A percentile compares a stretch with the other conserved stretches of the same genome.
These are phyloP conservation scores for Octopus bimaculoides DNA, from an alignment of 1,140 invertebrate genomes.

Conservation along the genomic window DNA sequence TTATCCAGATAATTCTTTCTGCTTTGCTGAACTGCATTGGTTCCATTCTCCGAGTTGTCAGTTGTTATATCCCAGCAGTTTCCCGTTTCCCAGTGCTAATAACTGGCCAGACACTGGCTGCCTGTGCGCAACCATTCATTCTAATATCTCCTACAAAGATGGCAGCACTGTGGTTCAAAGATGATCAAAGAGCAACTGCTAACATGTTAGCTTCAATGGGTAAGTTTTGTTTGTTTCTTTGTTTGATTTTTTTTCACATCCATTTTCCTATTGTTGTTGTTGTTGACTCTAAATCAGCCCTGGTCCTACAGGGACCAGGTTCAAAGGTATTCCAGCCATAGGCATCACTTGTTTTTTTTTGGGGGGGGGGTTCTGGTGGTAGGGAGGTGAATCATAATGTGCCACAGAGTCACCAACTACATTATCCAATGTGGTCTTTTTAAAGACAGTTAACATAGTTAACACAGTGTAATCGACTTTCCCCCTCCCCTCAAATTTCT, in stretches of 20 bases:
- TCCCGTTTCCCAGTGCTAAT: slow-evolving; percentile 38
- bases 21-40: slow-evolving; percentile 59
- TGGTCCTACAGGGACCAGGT: no score
- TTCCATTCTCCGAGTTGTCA: slow-evolving; percentile 52
- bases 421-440: no score
- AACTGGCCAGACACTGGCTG: slow-evolving; percentile 55
- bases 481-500: no score
- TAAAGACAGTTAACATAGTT: no score
- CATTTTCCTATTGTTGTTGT: not conserved
- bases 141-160: slow-evolving; percentile 59
- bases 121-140: slow-evolving; percentile 57
- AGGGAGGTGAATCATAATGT: no score
- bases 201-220: slow-evolving; percentile 51
- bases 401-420: no score
- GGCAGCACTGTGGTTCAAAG: slow-evolving; percentile 58
- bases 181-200: slow-evolving; percentile 55
- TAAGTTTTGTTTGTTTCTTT: slow-evolving; percentile 21
- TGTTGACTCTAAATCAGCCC: not conserved
- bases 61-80: slow-evolving; percentile 40
- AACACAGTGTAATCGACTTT: no score
- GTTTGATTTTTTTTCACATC: slow-evolving; percentile 3
- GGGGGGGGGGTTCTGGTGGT: no score
- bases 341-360: no score
- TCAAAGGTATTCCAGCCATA: no score
- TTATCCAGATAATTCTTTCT: slow-evolving; percentile 55